phyloP scores from a whole-genome alignment of 2,797 vertebrate species.

The Phyllotis vaccarum region DNA sequence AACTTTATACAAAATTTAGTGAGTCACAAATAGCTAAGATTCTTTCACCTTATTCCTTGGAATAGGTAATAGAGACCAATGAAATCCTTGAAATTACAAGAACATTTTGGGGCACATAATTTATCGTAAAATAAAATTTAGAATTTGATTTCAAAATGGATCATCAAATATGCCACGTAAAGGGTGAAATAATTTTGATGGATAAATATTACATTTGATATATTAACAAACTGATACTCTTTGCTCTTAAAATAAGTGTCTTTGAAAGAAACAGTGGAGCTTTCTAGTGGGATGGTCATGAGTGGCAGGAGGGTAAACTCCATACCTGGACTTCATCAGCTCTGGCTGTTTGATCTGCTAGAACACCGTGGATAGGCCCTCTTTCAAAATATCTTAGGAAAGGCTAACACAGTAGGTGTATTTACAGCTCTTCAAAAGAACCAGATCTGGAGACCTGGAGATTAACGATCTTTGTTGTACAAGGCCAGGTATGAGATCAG shows the following conservation, averaged over 20 bases:
- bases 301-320: conserved; percentile 10
- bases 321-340: background rate
- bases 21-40: background rate
- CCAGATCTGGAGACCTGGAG: conserved; percentile 18
- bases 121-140: background rate
- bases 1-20: background rate
- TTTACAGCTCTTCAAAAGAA: conserved; percentile 68
- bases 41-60: background rate
- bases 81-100: background rate
- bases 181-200: conserved; percentile 16
- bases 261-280: conserved; percentile 31
- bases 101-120: background rate
- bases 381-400: conserved; percentile 66
- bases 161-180: background rate
- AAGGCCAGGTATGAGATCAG: conserved; percentile 35
- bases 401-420: conserved; percentile 59
- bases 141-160: conserved; percentile 9
- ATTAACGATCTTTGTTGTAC: conserved; percentile 54
- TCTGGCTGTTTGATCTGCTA: conserved; percentile 41
- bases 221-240: background rate
- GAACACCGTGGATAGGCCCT: conserved; percentile 47
- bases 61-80: background rate
- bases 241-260: conserved; percentile 51
- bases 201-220: background rate
- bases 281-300: conserved; percentile 46